Base-by-base conservation (phyloP, 2,888 invertebrate genomes). In the Ormyrus rosae region DNA sequence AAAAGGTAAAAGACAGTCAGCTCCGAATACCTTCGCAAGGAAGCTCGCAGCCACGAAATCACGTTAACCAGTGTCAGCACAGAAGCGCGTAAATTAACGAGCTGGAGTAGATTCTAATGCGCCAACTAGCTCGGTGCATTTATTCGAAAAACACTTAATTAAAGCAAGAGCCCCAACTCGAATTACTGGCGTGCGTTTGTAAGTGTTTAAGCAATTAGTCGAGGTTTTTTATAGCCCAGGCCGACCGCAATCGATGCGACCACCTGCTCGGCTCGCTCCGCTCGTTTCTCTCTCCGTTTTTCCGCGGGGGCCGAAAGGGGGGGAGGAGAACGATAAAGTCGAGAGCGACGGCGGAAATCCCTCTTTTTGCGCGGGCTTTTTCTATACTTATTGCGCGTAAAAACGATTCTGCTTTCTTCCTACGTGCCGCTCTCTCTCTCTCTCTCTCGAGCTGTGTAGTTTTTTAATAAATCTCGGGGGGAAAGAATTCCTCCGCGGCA, bases 91-190 rank as follows among this genome's bases (percentile, higher is more conserved):
- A 48, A 64, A 64, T 64, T 48, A 64, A 13, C 9, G n/a, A 2
- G 48, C 2, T 11, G 2, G n/a, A 11, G 48, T 4, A 34, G 50
- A 10, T 11, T n/a, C 6, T 9, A 50, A 50, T n/a, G 11, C 19
- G 50, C 11, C 34, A 34, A 34, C 34, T 34, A 50, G 3, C n/a
- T n/a, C 34, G 53, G 19, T 65, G 50, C 50, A 51, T 50, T 6
- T 19, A 51, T 65, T 65, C 19, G 13, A 51, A 65, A 51, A 65
- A 51, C 51, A 4, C 34, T 34, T 34, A 67, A 67, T 67, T 67
- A 53, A 51, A 67, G 67, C 34, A 34, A 4, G 53, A 67, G 34
- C 19, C 9, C 9, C 0, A 34, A 34, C 34, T 53, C 51, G 50
- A 53, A 67, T 67, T 10, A 9, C 67, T 34, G 34, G 9, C 19